phyloP scores from a whole-genome alignment of 2,113 vertebrate species.

The Spermophilus dauricus region DNA sequence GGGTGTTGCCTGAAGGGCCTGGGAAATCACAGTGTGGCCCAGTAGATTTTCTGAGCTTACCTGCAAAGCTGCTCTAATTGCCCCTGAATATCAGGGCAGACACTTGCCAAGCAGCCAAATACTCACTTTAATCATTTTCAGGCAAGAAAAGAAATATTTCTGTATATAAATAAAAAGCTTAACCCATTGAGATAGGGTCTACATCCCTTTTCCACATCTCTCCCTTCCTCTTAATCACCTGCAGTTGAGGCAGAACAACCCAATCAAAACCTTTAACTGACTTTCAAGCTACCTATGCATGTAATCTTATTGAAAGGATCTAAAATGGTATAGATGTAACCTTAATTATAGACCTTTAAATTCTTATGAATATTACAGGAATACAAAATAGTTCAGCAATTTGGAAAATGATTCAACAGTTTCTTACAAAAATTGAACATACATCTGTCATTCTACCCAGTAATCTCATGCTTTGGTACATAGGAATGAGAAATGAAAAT shows the following conservation, averaged over 20 bases:
- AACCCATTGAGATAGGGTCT: background rate
- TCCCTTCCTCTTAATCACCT: background rate
- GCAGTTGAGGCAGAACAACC: background rate
- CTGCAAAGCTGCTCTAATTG: slow-evolving; percentile 63
- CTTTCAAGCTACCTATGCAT: background rate
- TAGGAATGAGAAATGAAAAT: slow-evolving; percentile 37
- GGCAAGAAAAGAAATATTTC: slow-evolving; percentile 28
- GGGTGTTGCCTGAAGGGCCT: background rate
- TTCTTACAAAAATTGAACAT: slow-evolving; percentile 57
- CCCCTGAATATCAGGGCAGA: slow-evolving; percentile 56
- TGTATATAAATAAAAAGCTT: slow-evolving; percentile 60
- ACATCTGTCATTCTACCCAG: background rate
- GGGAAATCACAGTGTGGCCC: slow-evolving; percentile 16
- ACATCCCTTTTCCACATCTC: background rate
- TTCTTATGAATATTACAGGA: background rate
- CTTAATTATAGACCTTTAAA: slow-evolving; percentile 26
- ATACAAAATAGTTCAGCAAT: slow-evolving; percentile 42
- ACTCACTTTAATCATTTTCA: slow-evolving; percentile 67
- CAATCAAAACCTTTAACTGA: background rate
- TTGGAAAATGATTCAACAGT: slow-evolving; percentile 18
- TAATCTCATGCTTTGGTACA: slow-evolving; percentile 6
- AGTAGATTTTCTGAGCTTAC: slow-evolving; percentile 66
- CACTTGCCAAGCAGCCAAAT: slow-evolving; percentile 46
- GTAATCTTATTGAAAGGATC: slow-evolving; percentile 28
- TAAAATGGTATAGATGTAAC: slow-evolving; percentile 16